These are phyloP conservation scores for Nycticorax nycticorax DNA, from an alignment of 2,113 vertebrate genomes.

Conservation along the genomic window DNA sequence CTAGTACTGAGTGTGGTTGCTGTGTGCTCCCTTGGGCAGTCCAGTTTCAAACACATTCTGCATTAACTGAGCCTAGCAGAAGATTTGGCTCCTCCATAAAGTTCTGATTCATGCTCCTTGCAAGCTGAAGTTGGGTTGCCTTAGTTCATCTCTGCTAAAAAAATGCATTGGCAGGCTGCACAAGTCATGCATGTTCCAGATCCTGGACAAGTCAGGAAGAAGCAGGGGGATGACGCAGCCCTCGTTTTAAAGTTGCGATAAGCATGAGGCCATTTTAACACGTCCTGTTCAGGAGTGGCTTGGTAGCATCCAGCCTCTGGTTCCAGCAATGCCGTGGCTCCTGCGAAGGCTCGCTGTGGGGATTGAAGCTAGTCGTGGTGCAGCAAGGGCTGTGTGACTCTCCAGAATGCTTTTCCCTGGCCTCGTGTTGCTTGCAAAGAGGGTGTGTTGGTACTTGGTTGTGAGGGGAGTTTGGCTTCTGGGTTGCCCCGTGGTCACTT, in stretches of 20 bases:
- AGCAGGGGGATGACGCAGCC: neutral
- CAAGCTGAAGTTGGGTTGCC: neutral
- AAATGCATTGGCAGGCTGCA: neutral
- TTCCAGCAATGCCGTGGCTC: neutral
- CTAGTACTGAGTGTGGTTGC: neutral
- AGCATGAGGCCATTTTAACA: neutral
- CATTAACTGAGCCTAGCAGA: neutral
- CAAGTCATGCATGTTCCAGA: neutral
- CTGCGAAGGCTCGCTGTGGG: fast-evolving
- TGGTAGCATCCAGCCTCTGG: neutral
- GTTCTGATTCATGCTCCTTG: neutral
- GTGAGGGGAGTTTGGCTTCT: neutral
- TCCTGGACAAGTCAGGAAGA: neutral
- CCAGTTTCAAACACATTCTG: neutral
- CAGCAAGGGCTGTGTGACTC: neutral
- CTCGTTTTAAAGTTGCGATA: neutral
- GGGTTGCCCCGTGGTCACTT: neutral
- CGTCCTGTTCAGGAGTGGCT: neutral
- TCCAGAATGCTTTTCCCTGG: neutral
- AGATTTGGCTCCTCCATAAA: neutral
- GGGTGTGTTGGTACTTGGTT: neutral
- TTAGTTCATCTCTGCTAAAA: neutral
- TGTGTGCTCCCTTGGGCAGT: neutral
- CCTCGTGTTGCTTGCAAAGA: neutral
- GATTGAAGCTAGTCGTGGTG: neutral